Conservation (phyloP, 2,888 invertebrate species). For the Diogma glabrata region DNA sequence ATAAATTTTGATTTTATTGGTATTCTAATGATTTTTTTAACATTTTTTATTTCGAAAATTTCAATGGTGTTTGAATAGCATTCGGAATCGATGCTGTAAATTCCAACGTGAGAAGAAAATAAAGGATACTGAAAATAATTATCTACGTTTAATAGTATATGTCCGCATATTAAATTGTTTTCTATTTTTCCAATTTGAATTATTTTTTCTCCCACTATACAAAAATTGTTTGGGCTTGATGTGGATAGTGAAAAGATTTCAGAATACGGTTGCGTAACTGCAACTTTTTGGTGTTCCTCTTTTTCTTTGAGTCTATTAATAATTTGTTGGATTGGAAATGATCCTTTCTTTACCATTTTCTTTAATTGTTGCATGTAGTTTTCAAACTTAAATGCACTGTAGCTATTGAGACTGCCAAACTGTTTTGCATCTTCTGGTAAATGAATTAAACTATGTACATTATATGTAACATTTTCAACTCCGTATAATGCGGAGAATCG, state of each 20-base stretch:
- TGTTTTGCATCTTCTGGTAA: constrained; percentile 10
- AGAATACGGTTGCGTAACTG: not conserved
- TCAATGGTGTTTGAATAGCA: not conserved
- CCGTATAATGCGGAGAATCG: constrained; percentile 14
- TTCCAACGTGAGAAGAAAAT: not conserved
- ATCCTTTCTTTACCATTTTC: not conserved
- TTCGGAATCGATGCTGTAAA: not conserved
- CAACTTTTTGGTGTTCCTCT: not conserved
- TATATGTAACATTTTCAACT: too few species aligned
- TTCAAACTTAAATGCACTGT: too few species aligned
- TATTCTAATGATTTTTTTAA: not conserved
- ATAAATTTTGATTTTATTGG: not conserved
- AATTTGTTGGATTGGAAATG: constrained; percentile 6
- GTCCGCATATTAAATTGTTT: too few species aligned
- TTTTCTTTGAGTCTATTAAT: constrained; percentile 6
- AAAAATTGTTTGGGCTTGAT: too few species aligned
- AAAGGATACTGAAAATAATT: constrained; percentile 4
- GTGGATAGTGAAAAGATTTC: too few species aligned
- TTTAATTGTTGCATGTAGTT: constrained; percentile 2
- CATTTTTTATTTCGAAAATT: not conserved
- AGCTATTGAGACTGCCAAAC: too few species aligned
- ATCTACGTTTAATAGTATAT: not conserved
- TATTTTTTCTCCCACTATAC: not conserved
- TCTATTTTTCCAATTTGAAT: not conserved
- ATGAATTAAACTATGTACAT: constrained; percentile 16